A percentile compares a stretch with the other conserved stretches of the same genome.
phyloP scores from a whole-genome alignment of 1,140 invertebrate genomes.

The Neodiprion pinetum region DNA sequence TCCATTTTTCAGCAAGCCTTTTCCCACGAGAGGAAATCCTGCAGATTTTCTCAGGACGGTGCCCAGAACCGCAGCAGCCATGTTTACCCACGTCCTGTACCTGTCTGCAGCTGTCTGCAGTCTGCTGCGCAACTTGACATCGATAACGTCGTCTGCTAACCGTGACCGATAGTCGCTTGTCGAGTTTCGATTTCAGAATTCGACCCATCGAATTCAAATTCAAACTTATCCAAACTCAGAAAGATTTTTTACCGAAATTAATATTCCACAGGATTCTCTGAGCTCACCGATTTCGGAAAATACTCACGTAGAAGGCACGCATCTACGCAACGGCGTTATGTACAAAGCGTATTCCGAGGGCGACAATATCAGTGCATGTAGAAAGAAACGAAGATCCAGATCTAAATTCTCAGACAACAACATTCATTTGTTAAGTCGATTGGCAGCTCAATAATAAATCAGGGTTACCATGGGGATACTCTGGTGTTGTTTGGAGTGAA shows the following conservation, averaged over 20 bases:
- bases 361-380: no score
- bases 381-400: background rate
- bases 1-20: slow-evolving; percentile 34
- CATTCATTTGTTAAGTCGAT: background rate
- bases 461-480: slow-evolving; percentile 11
- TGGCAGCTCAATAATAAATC: background rate
- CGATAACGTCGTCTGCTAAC: background rate
- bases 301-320: no score
- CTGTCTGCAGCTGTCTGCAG: background rate
- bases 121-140: background rate
- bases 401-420: background rate
- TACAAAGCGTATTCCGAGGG: no score
- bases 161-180: background rate
- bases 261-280: no score
- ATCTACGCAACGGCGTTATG: no score
- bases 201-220: background rate
- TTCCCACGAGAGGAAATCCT: slow-evolving; percentile 36
- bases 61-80: slow-evolving; percentile 45
- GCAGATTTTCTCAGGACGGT: slow-evolving; percentile 41
- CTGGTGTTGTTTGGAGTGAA: slow-evolving; percentile 13
- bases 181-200: background rate
- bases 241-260: no score
- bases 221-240: background rate
- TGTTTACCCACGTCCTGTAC: slow-evolving; percentile 40
- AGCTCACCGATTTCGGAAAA: no score